Evolutionary conservation across 2,888 invertebrate genomes (phyloP).

Genomic region (Rhagonycha lutea): DNA sequence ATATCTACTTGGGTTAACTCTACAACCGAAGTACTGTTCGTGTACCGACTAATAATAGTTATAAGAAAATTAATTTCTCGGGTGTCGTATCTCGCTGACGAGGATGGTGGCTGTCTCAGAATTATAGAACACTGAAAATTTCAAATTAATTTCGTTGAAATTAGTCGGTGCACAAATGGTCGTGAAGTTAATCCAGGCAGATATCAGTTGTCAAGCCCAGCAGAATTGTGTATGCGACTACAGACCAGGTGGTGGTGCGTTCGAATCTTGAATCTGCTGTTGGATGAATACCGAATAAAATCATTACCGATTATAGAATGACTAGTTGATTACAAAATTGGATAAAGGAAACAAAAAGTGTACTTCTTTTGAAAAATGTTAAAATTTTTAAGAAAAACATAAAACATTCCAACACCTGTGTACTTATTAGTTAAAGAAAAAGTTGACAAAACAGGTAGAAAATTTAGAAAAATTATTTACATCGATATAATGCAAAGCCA

Average conservation of each 20-base stretch:
- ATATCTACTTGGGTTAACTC: neutral
- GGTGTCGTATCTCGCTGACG: neutral
- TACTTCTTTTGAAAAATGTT: neutral
- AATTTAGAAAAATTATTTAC: slow-evolving; percentile 8
- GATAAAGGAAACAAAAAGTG: neutral
- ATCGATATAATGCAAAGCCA: slow-evolving; percentile 24
- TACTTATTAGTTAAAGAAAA: neutral
- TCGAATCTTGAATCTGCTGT: too few relatives aligned
- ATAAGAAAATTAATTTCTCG: neutral
- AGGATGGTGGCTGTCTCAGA: neutral
- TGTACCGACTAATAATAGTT: neutral
- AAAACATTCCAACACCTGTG: neutral
- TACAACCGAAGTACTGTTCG: neutral
- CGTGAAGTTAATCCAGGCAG: too few relatives aligned
- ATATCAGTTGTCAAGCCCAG: too few relatives aligned
- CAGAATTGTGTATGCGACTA: too few relatives aligned
- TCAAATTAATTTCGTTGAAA: neutral
- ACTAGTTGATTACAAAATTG: too few relatives aligned
- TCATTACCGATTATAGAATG: too few relatives aligned
- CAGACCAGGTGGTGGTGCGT: neutral
- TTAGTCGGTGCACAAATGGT: neutral
- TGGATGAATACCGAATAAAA: too few relatives aligned
- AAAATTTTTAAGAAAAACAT: neutral
- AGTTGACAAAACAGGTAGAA: neutral
- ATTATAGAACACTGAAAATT: neutral